Evolutionary conservation across 2,797 vertebrate genomes (phyloP).

Genomic region (Sparidentex hasta): DNA sequence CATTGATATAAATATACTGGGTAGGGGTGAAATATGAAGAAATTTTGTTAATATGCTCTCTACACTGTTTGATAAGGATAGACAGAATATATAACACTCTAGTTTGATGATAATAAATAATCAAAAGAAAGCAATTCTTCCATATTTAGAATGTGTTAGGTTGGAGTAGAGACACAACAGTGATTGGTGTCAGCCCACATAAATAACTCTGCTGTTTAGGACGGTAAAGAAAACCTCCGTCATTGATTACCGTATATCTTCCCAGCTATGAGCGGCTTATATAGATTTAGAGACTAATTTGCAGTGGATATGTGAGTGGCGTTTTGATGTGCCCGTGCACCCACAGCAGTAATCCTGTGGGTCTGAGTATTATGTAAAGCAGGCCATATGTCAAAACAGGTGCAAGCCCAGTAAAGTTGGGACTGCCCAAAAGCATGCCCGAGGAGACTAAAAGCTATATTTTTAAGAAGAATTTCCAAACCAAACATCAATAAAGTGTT

Average conservation of each 20-base stretch:
- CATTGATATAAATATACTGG: not conserved
- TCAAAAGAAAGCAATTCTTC: constrained; percentile 35
- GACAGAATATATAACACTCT: constrained; percentile 32
- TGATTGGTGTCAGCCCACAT: constrained; percentile 47
- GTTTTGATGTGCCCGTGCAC: constrained; percentile 53
- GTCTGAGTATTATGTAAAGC: constrained; percentile 66
- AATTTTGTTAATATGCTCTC: constrained; percentile 16
- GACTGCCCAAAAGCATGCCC: constrained; percentile 29
- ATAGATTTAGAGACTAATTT: constrained; percentile 74
- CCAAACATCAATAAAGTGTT: constrained; percentile 33
- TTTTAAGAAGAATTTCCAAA: constrained; percentile 24
- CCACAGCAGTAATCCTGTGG: constrained; percentile 46
- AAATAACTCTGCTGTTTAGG: constrained; percentile 51
- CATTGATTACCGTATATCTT: constrained; percentile 58
- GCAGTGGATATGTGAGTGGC: constrained; percentile 62
- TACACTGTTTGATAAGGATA: constrained; percentile 19
- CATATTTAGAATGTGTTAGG: constrained; percentile 16
- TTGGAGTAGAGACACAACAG: constrained; percentile 31
- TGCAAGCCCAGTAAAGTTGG: constrained; percentile 39
- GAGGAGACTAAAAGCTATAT: constrained; percentile 29
- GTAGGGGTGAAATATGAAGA: not conserved
- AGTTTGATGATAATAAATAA: constrained; percentile 17
- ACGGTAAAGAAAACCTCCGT: constrained; percentile 44
- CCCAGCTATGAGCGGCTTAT: constrained; percentile 62
- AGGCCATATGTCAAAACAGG: constrained; percentile 59